Percentiles rank a stretch among this genome's conserved stretches.
These are phyloP conservation scores for Macroglossus sobrinus DNA, from an alignment of 2,113 vertebrate genomes.

Conservation along the genomic window DNA sequence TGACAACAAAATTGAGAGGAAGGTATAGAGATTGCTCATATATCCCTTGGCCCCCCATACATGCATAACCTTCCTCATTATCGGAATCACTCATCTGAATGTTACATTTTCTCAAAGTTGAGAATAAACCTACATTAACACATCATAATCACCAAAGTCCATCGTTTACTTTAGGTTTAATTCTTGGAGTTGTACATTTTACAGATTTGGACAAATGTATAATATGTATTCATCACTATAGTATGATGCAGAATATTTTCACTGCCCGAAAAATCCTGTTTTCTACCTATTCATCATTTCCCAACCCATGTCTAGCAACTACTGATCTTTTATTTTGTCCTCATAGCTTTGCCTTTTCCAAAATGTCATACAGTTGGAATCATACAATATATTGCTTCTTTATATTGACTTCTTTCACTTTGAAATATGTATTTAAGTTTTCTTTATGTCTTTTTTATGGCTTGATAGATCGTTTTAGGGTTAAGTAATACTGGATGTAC, in stretches of 20 bases:
- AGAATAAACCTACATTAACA: not conserved
- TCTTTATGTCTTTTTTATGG: not conserved
- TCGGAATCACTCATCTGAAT: not conserved
- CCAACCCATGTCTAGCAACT: too few relatives aligned
- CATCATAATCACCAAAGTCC: not conserved
- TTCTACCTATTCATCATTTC: too few relatives aligned
- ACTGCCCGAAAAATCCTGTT: too few relatives aligned
- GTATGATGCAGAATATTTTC: too few relatives aligned
- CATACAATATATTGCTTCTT: too few relatives aligned
- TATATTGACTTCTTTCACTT: too few relatives aligned
- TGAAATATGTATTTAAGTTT: not conserved
- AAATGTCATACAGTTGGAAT: too few relatives aligned
- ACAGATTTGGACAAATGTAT: too few relatives aligned
- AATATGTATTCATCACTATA: too few relatives aligned
- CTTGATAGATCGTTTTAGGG: not conserved
- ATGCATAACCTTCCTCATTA: not conserved
- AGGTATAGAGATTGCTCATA: not conserved
- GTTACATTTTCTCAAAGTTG: not conserved
- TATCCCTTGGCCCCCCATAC: not conserved
- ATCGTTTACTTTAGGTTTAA: not conserved
- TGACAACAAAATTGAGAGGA: not conserved
- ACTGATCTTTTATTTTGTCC: too few relatives aligned
- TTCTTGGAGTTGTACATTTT: not conserved
- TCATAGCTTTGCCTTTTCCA: too few relatives aligned
- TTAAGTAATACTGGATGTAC: too few relatives aligned